phyloP scores from a whole-genome alignment of 2,113 vertebrate genomes.

The Grantiella picta region DNA sequence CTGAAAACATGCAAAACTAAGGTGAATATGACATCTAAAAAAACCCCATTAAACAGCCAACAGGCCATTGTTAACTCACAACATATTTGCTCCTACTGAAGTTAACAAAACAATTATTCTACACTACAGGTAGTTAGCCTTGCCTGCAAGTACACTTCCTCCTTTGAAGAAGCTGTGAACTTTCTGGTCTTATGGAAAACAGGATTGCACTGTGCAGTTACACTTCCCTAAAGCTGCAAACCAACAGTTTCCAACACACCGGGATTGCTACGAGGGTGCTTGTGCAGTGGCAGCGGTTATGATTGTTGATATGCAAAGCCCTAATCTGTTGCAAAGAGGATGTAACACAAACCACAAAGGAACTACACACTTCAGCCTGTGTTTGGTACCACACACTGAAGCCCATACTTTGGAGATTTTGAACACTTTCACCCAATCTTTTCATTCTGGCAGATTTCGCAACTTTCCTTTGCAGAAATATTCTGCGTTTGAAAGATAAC shows the following conservation, averaged over 20 bases:
- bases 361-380: constrained; percentile 48
- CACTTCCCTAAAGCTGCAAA: constrained; percentile 55
- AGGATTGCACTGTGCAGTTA: constrained; percentile 9
- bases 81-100: neutral
- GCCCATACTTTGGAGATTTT: neutral
- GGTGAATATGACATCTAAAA: neutral
- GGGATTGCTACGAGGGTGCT: constrained; percentile 10
- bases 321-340: constrained; percentile 65
- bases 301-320: constrained; percentile 51
- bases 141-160: neutral
- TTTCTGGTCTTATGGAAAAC: constrained; percentile 30
- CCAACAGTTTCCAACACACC: constrained; percentile 23
- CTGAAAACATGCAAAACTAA: neutral
- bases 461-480: constrained; percentile 61
- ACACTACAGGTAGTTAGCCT: neutral
- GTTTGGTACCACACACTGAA: constrained; percentile 19
- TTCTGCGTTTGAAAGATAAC: constrained; percentile 59
- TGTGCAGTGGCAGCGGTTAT: constrained; percentile 48
- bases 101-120: neutral
- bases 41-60: neutral
- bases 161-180: constrained; percentile 4
- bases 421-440: constrained; percentile 22
- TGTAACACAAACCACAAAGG: constrained; percentile 67
- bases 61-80: neutral
- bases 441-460: constrained; percentile 37